Evolutionary conservation across 2,113 vertebrate genomes (phyloP), one percentile per base, ranked within the genome.

Genomic region (Athene cunicularia): DNA sequence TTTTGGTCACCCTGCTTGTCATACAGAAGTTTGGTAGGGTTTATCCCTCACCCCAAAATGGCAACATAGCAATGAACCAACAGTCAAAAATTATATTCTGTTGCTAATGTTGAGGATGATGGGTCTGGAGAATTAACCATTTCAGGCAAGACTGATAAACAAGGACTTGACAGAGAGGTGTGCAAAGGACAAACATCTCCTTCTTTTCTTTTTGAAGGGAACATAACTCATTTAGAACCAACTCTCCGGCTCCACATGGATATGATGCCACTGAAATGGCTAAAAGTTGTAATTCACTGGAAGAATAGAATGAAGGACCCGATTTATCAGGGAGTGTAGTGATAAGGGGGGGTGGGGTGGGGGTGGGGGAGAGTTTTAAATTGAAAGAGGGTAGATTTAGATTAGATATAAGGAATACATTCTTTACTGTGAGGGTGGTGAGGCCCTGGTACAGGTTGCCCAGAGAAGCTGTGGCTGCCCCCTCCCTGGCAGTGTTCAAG

Each of bases 11-110:
- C 33, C 11, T 35, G 6, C 11, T 68, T 81, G 37, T 33, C 2
- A 14, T 8, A 21, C 1, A 62, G 39, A 84, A 84, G 27, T 9
- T 24, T 80, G 21, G 2, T 53, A 45, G 8, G 3, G 17, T 59
- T 32, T n/a, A 14, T 30, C 3, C 9, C 3, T 3, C 22, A 43
- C 4, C 12, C 3, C 4, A 15, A 30, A 33, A 8, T 68, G 26
- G 30, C 10, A n/a, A n/a, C 5, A 27, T 0, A 76, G 13, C 41
- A 72, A 22, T 49, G 20, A 63, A 63, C 5, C 2, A 49, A 33
- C 37, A 63, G 11, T n/a, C 28, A 75, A 71, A 80, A 80, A 62
- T 22, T 18, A 14, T 23, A 23, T 63, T 62, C n/a, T 55, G 2
- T 21, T 87, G 32, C 11, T 16, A 70, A 4, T 52, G 14, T 41